Conservation (phyloP, 2,113 vertebrate genomes). For the Oncorhynchus gorbuscha region DNA sequence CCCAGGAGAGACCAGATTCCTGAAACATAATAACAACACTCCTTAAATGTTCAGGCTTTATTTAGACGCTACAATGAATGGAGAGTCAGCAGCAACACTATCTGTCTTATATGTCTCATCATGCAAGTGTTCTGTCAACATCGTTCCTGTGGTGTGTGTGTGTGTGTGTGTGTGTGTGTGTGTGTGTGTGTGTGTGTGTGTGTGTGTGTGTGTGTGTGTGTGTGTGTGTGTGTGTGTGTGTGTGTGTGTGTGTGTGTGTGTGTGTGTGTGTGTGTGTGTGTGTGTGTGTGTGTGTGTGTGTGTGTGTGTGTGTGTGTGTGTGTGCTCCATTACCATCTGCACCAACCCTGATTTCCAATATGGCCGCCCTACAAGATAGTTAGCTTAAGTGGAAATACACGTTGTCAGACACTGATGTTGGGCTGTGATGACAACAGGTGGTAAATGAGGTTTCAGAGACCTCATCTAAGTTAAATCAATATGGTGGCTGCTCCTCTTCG, state of each 20-base stretch:
- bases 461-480: conserved; percentile 79
- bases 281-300: too few relatives aligned
- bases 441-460: conserved; percentile 79
- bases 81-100: conserved; percentile 76
- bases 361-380: conserved; percentile 53
- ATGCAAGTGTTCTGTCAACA: conserved; percentile 69
- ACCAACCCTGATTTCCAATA: conserved; percentile 67
- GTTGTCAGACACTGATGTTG: conserved; percentile 74
- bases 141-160: conserved; percentile 56
- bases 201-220: neutral
- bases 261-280: too few relatives aligned
- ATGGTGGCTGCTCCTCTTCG: conserved; percentile 71
- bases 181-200: conserved; percentile 51
- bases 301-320: too few relatives aligned
- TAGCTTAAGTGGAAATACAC: conserved; percentile 49
- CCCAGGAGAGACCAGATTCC: conserved; percentile 64
- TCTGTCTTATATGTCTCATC: conserved; percentile 70
- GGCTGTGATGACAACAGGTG: conserved; percentile 71
- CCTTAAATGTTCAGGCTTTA: conserved; percentile 70
- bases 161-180: neutral
- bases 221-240: too few relatives aligned
- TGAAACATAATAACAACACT: conserved; percentile 73
- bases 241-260: too few relatives aligned
- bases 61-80: conserved; percentile 76
- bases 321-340: conserved; percentile 45